Percentiles rank a stretch among this genome's conserved stretches.
phyloP scores from a whole-genome alignment of 1,140 invertebrate species.

The Zaprionus africanus region DNA sequence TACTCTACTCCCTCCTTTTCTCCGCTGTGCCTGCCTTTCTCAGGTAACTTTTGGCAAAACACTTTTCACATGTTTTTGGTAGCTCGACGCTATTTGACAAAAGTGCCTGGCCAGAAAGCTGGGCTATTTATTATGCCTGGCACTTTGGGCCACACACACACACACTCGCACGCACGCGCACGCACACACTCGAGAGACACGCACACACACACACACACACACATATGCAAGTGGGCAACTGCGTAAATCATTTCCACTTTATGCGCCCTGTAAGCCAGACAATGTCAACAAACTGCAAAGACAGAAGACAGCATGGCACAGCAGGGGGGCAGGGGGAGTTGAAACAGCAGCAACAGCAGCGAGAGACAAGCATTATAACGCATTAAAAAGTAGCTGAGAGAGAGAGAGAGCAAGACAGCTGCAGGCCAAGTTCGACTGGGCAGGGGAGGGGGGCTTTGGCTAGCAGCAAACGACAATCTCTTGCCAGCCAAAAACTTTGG shows the following conservation, averaged over 20 bases:
- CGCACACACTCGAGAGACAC: background rate
- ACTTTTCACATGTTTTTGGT: slow-evolving; percentile 70
- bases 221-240: slow-evolving; percentile 56
- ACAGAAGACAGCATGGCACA: slow-evolving; percentile 26
- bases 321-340: background rate
- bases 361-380: slow-evolving; percentile 61
- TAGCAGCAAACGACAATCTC: slow-evolving; percentile 57
- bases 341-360: slow-evolving; percentile 8
- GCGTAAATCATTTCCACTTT: slow-evolving; percentile 81
- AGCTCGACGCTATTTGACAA: slow-evolving; percentile 73
- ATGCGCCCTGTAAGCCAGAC: slow-evolving; percentile 78
- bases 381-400: slow-evolving; percentile 66
- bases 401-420: background rate
- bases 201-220: slow-evolving; percentile 24
- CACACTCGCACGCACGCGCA: slow-evolving; percentile 36
- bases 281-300: slow-evolving; percentile 79
- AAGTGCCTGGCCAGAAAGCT: slow-evolving; percentile 72
- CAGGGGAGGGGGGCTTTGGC: background rate
- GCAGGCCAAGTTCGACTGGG: background rate
- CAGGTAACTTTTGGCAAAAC: slow-evolving; percentile 57
- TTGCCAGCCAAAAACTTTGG: slow-evolving; percentile 78
- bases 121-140: slow-evolving; percentile 73
- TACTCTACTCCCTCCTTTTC: background rate
- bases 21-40: background rate
- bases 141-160: slow-evolving; percentile 43